phyloP scores from a whole-genome alignment of 2,113 vertebrate genomes.

The Sterrhoptilus dennistouni region DNA sequence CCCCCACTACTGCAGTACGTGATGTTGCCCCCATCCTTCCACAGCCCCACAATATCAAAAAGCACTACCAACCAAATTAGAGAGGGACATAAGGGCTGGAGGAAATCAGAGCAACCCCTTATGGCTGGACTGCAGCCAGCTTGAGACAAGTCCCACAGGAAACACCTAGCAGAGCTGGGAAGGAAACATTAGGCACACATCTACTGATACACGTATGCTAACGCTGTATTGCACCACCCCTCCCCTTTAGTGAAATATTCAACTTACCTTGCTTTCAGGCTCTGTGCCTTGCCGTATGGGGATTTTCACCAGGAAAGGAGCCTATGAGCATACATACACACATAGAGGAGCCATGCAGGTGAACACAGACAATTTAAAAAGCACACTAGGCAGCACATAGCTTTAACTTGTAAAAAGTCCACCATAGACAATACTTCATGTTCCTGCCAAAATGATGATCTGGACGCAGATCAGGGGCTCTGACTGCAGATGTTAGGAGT shows the following conservation, averaged over 20 bases:
- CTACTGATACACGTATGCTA: background rate
- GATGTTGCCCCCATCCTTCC: background rate
- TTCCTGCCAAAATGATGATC: constrained; percentile 56
- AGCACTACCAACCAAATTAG: background rate
- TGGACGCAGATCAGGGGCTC: constrained; percentile 67
- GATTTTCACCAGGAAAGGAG: background rate
- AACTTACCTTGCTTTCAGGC: background rate
- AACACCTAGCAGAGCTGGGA: background rate
- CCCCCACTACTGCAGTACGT: background rate
- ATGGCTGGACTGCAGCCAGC: background rate
- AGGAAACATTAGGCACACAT: background rate
- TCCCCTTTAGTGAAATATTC: background rate
- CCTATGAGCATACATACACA: background rate
- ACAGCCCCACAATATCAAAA: background rate
- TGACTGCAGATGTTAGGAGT: constrained; percentile 73
- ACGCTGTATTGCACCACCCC: background rate
- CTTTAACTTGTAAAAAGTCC: constrained; percentile 31
- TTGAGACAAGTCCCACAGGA: background rate
- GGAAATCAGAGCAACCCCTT: background rate
- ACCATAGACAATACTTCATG: background rate
- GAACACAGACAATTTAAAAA: background rate
- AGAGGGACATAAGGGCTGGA: background rate
- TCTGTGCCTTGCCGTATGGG: background rate
- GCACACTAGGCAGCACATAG: background rate
- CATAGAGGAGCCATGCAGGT: background rate